Evolutionary conservation across 2,888 invertebrate species (phyloP).

Genomic region (Thalpophila matura): DNA sequence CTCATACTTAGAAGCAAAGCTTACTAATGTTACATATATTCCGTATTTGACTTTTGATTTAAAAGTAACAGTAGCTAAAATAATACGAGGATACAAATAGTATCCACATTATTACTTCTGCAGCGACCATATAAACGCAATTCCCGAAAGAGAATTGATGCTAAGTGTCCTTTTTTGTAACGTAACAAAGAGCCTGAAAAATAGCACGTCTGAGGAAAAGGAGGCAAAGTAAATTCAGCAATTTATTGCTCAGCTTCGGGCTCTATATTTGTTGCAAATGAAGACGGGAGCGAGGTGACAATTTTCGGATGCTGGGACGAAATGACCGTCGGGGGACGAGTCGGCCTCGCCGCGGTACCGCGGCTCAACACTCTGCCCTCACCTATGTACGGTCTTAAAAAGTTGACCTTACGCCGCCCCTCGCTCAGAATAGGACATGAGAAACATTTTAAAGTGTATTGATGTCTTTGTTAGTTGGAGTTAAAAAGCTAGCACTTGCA

Average conservation of each 20-base stretch:
- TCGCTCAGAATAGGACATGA: constrained; percentile 27
- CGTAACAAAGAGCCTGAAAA: constrained; percentile 86
- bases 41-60: constrained; percentile 6
- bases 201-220: constrained; percentile 84
- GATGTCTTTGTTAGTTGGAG: not conserved
- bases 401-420: constrained; percentile 42
- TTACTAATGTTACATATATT: not conserved
- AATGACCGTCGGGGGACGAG: constrained; percentile 83
- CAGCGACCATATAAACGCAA: constrained; percentile 66
- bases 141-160: constrained; percentile 78
- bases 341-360: constrained; percentile 60
- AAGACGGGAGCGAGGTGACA: constrained; percentile 88
- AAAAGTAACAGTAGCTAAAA: not conserved
- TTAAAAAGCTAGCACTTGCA: not conserved
- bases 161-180: constrained; percentile 82
- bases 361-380: constrained; percentile 75
- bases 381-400: constrained; percentile 66
- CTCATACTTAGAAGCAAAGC: constrained; percentile 8
- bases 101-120: constrained; percentile 45
- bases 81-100: constrained; percentile 36
- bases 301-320: constrained; percentile 82
- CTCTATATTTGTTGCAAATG: constrained; percentile 89
- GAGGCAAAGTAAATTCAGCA: constrained; percentile 86
- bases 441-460: constrained; percentile 22
- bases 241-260: constrained; percentile 85